Evolutionary conservation across 2,113 vertebrate genomes (phyloP).

Genomic region (Thoracochromis brauschi): DNA sequence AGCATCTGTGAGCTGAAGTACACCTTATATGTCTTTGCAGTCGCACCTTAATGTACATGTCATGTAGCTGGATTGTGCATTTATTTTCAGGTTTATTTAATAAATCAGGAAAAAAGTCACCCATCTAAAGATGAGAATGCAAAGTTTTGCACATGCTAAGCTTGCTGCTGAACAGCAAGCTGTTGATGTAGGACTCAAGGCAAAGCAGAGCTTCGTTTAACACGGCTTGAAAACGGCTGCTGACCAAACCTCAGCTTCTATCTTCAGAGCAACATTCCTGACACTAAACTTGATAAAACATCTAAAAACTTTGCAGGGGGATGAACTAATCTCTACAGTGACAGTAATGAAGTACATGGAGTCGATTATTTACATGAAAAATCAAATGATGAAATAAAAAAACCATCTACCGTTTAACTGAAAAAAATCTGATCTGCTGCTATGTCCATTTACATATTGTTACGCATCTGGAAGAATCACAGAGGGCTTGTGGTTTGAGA

Average conservation of each 20-base stretch:
- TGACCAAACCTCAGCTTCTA: neutral
- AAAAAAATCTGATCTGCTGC: neutral
- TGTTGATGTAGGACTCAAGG: neutral
- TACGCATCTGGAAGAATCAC: neutral
- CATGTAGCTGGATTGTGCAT: slow-evolving; percentile 19
- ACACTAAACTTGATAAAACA: neutral
- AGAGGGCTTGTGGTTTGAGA: neutral
- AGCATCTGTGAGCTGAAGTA: slow-evolving; percentile 32
- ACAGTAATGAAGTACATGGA: neutral
- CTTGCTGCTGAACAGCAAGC: neutral
- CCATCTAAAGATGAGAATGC: neutral
- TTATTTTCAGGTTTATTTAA: slow-evolving; percentile 21
- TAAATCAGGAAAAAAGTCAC: slow-evolving; percentile 15
- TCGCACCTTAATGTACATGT: slow-evolving; percentile 25
- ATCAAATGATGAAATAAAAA: neutral
- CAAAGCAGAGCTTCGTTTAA: neutral
- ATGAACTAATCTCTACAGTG: neutral
- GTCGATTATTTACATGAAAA: neutral
- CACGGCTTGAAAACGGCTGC: neutral
- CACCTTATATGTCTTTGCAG: slow-evolving; percentile 26
- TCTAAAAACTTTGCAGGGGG: neutral
- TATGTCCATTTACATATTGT: neutral
- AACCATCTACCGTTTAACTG: neutral
- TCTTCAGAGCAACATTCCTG: neutral
- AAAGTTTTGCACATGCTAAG: neutral